These are phyloP conservation scores for Phyllotis vaccarum DNA, from an alignment of 2,797 vertebrate genomes.

Conservation along the genomic window DNA sequence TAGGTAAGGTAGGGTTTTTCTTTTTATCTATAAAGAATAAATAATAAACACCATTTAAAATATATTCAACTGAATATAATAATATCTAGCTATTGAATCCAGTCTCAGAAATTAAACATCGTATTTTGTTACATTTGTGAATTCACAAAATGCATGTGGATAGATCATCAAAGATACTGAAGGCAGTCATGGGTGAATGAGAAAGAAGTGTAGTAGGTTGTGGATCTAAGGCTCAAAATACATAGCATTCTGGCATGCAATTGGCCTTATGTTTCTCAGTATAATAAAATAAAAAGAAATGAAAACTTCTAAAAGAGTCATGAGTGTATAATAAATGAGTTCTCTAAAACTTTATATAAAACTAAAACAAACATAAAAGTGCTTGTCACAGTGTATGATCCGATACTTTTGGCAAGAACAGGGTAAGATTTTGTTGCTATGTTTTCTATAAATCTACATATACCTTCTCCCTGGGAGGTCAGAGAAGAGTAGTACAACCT, in stretches of 20 bases:
- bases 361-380: not conserved
- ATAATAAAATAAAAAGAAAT: not conserved
- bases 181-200: fast-evolving
- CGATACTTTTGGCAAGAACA: not conserved
- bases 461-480: not conserved
- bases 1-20: too few relatives aligned
- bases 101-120: not conserved
- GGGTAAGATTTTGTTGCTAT: not conserved
- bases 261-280: not conserved
- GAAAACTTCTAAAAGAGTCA: not conserved
- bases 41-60: not conserved
- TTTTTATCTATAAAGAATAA: not conserved
- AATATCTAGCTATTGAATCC: not conserved
- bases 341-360: not conserved
- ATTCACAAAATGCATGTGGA: not conserved
- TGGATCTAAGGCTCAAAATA: not conserved
- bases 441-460: not conserved
- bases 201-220: not conserved
- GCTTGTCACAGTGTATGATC: not conserved
- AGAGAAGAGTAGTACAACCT: not conserved
- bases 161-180: not conserved
- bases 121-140: not conserved
- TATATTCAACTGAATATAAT: not conserved
- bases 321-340: not conserved
- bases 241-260: not conserved